Conservation (phyloP, 2,797 vertebrate genomes). For the Cheirogaleus major region DNA sequence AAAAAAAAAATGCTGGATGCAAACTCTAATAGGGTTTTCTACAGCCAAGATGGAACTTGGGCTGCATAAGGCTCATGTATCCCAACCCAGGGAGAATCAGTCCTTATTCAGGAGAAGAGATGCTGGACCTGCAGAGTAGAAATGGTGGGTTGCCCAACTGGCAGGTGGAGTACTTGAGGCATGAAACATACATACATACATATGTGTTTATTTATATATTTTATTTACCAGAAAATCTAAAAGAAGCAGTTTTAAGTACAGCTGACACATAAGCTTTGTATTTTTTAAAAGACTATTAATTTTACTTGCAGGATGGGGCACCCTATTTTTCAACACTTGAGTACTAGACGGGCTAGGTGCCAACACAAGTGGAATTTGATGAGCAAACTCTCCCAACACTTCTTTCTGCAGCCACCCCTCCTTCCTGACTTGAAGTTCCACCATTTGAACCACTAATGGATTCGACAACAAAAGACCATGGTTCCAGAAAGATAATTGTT, state of each 20-base stretch:
- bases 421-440: neutral
- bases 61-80: fast-evolving
- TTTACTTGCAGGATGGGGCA: neutral
- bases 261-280: neutral
- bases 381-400: neutral
- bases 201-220: neutral
- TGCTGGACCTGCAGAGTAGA: too few relatives aligned
- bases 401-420: neutral
- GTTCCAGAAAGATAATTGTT: neutral
- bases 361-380: neutral
- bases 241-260: neutral
- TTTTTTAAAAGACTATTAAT: neutral
- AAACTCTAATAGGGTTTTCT: neutral
- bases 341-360: neutral
- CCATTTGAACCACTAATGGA: neutral
- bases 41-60: neutral
- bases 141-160: neutral
- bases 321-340: neutral
- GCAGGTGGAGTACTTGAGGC: neutral
- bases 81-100: neutral
- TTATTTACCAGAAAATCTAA: neutral
- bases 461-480: neutral
- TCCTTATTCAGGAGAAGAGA: neutral
- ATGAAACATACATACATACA: neutral
- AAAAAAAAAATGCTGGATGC: too few relatives aligned